phyloP scores from a whole-genome alignment of 1,140 invertebrate genomes.

The Drosophila mojavensis region DNA sequence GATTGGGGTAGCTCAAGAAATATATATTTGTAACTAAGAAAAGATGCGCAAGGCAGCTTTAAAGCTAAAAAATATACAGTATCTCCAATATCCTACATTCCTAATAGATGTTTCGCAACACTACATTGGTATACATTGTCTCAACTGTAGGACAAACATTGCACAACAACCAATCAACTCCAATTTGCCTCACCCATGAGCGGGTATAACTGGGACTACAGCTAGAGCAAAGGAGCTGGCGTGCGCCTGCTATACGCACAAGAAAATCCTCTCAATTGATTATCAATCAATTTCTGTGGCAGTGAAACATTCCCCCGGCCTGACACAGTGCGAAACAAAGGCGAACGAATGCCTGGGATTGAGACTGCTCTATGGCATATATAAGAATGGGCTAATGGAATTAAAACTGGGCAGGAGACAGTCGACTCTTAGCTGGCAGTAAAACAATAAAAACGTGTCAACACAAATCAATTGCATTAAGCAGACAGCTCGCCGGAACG shows the following conservation, averaged over 20 bases:
- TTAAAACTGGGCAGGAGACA: constrained; percentile 70
- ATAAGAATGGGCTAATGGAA: constrained; percentile 66
- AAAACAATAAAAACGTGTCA: constrained; percentile 65
- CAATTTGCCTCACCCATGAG: too few relatives aligned
- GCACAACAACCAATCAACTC: too few relatives aligned
- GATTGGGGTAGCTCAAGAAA: too few relatives aligned
- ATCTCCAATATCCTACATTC: too few relatives aligned
- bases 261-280: constrained; percentile 82
- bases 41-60: too few relatives aligned
- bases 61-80: too few relatives aligned
- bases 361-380: not conserved
- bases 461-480: constrained; percentile 80
- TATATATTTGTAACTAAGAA: too few relatives aligned
- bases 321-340: constrained; percentile 23
- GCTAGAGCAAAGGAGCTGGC: not conserved
- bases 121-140: too few relatives aligned
- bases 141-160: too few relatives aligned
- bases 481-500: not conserved
- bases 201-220: not conserved
- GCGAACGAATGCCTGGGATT: not conserved
- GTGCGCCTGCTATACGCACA: constrained; percentile 24
- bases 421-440: constrained; percentile 7
- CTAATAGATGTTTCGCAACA: too few relatives aligned
- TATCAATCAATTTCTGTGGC: constrained; percentile 78
- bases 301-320: not conserved